Evolutionary conservation across 2,797 vertebrate genomes (phyloP).

Genomic region (Molossus alvarezi): DNA sequence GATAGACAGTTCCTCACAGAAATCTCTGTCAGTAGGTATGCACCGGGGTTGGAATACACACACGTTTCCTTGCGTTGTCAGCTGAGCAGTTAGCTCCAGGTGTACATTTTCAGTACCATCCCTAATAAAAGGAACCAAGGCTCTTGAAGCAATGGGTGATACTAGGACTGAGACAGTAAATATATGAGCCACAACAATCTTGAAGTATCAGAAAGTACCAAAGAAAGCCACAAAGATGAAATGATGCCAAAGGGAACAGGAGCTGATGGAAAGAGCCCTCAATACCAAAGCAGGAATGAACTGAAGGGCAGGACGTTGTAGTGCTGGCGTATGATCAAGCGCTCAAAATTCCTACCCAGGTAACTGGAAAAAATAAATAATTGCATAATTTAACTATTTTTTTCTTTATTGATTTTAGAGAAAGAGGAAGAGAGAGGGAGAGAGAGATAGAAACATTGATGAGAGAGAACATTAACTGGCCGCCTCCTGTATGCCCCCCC

Average conservation of each 20-base stretch:
- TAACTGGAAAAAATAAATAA: not conserved
- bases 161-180: not conserved
- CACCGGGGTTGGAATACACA: not conserved
- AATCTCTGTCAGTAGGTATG: not conserved
- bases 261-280: not conserved
- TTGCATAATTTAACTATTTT: too few relatives aligned
- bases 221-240: not conserved
- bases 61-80: not conserved
- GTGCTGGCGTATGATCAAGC: not conserved
- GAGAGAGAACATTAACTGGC: too few relatives aligned
- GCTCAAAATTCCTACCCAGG: not conserved
- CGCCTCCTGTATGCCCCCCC: too few relatives aligned
- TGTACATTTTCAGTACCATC: too few relatives aligned
- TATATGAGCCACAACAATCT: not conserved
- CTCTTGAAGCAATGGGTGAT: not conserved
- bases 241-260: not conserved
- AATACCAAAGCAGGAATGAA: not conserved
- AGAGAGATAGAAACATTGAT: too few relatives aligned
- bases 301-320: too few relatives aligned
- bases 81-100: not conserved
- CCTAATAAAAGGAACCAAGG: not conserved
- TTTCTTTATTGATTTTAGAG: too few relatives aligned
- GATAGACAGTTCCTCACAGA: not conserved
- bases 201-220: not conserved
- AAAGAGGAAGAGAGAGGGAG: too few relatives aligned